Base-by-base conservation (phyloP, 1,140 invertebrate genomes). In the Cephus cinctus region DNA sequence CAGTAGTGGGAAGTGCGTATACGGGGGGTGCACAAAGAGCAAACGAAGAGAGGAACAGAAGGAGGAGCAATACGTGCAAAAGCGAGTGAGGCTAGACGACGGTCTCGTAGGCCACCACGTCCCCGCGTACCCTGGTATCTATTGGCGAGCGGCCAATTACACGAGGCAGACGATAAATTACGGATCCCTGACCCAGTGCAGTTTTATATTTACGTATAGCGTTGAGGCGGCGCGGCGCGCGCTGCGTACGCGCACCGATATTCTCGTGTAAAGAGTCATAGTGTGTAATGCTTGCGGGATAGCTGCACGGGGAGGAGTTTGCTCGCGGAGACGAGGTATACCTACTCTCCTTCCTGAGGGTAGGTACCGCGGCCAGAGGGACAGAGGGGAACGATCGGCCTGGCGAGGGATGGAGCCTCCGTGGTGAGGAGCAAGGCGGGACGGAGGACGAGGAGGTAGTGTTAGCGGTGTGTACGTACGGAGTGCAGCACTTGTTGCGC, bases 121-220 rank as follows among this genome's bases (percentile, higher is more conserved):
- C 25, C n/a, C 25, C 25, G 25, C n/a, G 25, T n/a, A 27, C 25
- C 25, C 25, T n/a, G 25, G 40, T 65, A 63, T 68, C 61, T 61
- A 67, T 73, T 75, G 70, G 73, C 67, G 43, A 45, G 19, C 55
- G 57, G 65, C 71, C 69, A 72, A 72, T 72, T 63, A 66, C 60
- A 59, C 61, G 52, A 59, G 61, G 59, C 61, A 65, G 50, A 57
- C 68, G 63, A 75, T 74, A 74, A 75, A 75, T 73, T 67, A 73
- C 61, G 63, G 63, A 75, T 74, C 71, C 65, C 73, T 75, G 73
- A 75, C 73, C 73, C 73, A 75, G 71, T 75, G 73, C 61, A 74
- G 70, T 70, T 74, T 75, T 74, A 72, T 72, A 73, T 68, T 74
- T 72, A 68, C 59, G 51, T 54, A 50, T n/a, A n/a, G n/a, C n/a